Percentiles rank a stretch among this genome's conserved stretches.
Evolutionary conservation across 1,140 invertebrate genomes (phyloP).

Genomic region (Bombus pyrosoma): DNA sequence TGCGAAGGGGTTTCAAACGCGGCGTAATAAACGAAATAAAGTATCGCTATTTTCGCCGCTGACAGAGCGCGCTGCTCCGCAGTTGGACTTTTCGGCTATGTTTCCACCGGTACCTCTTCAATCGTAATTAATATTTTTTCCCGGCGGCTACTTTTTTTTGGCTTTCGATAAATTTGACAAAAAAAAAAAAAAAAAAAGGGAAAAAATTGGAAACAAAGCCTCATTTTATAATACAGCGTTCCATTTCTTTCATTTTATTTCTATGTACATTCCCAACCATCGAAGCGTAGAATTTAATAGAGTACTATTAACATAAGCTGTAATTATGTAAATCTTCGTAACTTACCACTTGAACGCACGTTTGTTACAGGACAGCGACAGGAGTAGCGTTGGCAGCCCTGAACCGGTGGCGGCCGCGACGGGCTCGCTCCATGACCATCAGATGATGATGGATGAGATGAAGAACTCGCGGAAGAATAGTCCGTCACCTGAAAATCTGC

Average conservation of each 20-base stretch:
- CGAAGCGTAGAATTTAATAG: background rate
- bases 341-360: constrained; percentile 6
- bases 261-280: background rate
- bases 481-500: constrained; percentile 79
- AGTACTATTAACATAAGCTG: background rate
- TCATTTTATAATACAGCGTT: no score
- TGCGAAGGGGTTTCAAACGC: constrained; percentile 36
- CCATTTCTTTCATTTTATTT: background rate
- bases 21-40: constrained; percentile 46
- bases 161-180: background rate
- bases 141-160: background rate
- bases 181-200: background rate
- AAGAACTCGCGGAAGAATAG: constrained; percentile 78
- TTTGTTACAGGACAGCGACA: constrained; percentile 87
- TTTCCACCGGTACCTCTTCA: constrained; percentile 24
- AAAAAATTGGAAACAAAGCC: background rate
- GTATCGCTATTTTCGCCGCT: constrained; percentile 34
- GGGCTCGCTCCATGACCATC: constrained; percentile 80
- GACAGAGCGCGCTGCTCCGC: constrained; percentile 11
- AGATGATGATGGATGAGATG: constrained; percentile 79
- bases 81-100: constrained; percentile 11
- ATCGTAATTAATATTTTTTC: constrained; percentile 40
- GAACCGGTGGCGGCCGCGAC: constrained; percentile 85
- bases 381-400: constrained; percentile 87
- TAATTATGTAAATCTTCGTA: background rate